Base-by-base conservation (phyloP, 1,140 invertebrate species). In the Drosophila ambigua region DNA sequence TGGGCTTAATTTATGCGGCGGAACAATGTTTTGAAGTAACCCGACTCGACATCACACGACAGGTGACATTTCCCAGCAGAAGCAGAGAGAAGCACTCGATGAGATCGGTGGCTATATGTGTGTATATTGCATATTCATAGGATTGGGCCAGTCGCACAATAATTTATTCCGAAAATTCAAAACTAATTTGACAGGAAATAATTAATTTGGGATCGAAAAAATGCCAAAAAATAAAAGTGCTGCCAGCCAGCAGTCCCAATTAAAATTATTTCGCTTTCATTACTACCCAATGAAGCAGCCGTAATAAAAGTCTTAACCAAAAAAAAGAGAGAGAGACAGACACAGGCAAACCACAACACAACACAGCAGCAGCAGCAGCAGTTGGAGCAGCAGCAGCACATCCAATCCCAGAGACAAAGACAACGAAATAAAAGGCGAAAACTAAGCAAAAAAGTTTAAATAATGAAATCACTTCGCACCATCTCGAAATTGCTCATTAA, bases 401-500 rank as follows among this genome's bases (percentile, higher is more conserved):
- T 60, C 51, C 73, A 75, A 46, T 41, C 69, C 43, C 65, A 60
- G 54, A 65, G 79, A 74, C 49, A 64, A 46, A 64, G 72, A 55
- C 52, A 71, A 64, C 49, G 52, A 65, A 59, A 67, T 64, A 88
- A 64, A 65, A 71, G 66, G 64, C 51, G n/a, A 64, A 65, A 77
- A 62, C 58, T 57, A 72, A 61, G 61, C 44, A 64, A 71, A 53
- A 73, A 89, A 80, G 72, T 84, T 89, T 80, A 91, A 91, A 91
- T 91, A 91, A 91, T 91, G 90, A 91, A 91, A 91, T 91, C 90
- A 88, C 71, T 91, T 91, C 90, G 90, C 90, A 91, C 90, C 80
- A 91, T 91, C 90, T 91, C 87, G 90, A 88, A 91, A 91, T 91
- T 91, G 90, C 90, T 91, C 90, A 91, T 91, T 91, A 91, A 91